Evolutionary conservation across 2,797 vertebrate genomes (phyloP).

Genomic region (Carcharodon carcharias): DNA sequence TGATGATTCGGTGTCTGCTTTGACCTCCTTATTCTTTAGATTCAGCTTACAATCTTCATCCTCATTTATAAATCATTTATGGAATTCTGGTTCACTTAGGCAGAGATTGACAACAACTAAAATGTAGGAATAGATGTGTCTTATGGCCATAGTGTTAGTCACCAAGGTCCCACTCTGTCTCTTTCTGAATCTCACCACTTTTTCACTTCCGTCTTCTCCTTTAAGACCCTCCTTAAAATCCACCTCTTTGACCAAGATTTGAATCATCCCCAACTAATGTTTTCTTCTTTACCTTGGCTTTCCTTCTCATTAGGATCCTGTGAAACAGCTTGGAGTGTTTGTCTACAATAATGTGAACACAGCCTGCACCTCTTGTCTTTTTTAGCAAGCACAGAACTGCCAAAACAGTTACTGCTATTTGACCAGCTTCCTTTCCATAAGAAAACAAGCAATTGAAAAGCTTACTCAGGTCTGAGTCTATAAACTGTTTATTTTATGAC

Average conservation of each 20-base stretch:
- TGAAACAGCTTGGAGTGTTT: neutral
- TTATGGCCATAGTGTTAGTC: neutral
- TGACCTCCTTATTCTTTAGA: neutral
- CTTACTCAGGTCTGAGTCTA: neutral
- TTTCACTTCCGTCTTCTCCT: neutral
- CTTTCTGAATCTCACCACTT: neutral
- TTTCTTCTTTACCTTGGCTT: neutral
- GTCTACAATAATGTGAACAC: neutral
- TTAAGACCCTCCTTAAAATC: neutral
- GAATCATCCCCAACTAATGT: neutral
- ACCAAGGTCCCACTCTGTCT: neutral
- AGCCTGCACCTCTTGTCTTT: neutral
- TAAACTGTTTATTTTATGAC: slow-evolving; percentile 9
- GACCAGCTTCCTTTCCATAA: neutral
- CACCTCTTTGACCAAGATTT: neutral
- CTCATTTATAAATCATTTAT: neutral
- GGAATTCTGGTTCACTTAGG: neutral
- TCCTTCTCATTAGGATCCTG: neutral
- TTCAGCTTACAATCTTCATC: neutral
- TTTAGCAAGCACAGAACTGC: neutral
- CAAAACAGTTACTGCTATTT: neutral
- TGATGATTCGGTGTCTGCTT: neutral
- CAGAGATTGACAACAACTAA: neutral
- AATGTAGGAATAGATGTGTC: neutral
- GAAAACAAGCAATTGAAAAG: neutral